phyloP scores from a whole-genome alignment of 1,140 invertebrate genomes.

The Coptotermes formosanus region DNA sequence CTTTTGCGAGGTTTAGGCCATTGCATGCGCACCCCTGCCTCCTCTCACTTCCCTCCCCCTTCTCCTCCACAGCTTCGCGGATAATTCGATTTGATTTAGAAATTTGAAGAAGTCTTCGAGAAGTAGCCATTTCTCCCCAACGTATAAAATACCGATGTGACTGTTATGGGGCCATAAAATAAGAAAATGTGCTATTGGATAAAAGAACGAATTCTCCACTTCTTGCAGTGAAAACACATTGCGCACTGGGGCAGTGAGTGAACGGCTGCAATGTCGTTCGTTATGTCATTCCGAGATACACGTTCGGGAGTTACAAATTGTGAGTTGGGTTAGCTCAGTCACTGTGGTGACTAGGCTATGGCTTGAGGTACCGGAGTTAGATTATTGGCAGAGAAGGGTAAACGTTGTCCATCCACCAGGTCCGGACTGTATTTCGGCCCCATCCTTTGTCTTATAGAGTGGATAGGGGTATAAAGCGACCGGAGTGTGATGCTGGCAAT shows the following conservation, averaged over 20 bases:
- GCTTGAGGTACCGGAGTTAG: no score
- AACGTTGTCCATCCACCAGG: no score
- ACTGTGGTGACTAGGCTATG: no score
- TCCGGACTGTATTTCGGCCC: no score
- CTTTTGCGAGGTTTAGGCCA: no score
- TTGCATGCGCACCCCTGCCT: no score
- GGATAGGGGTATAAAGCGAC: no score
- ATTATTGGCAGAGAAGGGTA: no score
- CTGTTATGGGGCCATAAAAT: slow-evolving; percentile 4
- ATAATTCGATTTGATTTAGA: slow-evolving; percentile 9
- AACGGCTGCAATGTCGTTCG: not conserved
- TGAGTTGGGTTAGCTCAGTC: no score
- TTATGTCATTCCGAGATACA: not conserved
- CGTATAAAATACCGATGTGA: not conserved
- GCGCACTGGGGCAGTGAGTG: not conserved
- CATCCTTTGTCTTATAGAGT: no score
- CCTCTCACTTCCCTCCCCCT: not conserved
- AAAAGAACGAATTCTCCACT: not conserved
- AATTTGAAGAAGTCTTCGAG: slow-evolving; percentile 2
- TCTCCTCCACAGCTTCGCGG: not conserved
- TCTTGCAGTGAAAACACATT: not conserved
- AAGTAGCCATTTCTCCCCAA: not conserved
- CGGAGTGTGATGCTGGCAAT: no score
- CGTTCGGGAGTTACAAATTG: not conserved
- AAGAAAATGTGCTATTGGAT: not conserved